Evolutionary conservation across 2,888 invertebrate species (phyloP), one percentile per base, ranked within the genome.

Genomic region (Xanthia togata): DNA sequence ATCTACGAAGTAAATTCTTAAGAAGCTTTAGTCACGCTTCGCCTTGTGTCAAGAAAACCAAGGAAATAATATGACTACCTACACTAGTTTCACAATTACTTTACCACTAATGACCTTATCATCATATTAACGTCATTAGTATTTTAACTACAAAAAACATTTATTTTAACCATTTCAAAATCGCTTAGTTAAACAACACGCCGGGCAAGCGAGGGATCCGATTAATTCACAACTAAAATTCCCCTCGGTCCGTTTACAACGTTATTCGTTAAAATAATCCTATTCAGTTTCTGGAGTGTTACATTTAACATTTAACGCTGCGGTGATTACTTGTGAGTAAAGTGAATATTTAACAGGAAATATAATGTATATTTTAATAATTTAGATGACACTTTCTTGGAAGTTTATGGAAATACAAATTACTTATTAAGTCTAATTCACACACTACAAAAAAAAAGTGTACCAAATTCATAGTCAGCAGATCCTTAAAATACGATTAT

Each of bases 181-280:
- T 47, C 35, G 44, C 53, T 78, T 63, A 57, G 41, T 69, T 69
- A 60, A 59, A 65, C 50, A 62, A 70, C 26, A 55, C 47, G 38
- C 11, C 35, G 35, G 35, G 38, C 59, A 50, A 70, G 53, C 73
- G 55, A n/a, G 64, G 26, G 57, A 71, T 60, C 47, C 47, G 62
- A 77, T 83, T 80, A 75, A 78, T 76, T 84, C 75, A 38, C 69
- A 72, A 73, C 78, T 78, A 70, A 81, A 78, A 81, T 63, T 73
- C 75, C 84, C 78, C 8, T 41, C 26, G 76, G 75, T n/a, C 55
- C 53, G 63, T 59, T 78, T 73, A 73, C 38, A 65, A 62, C n/a
- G 35, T 67, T 73, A 73, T 78, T 78, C 64, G 67, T 78, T 78
- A 65, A 70, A 78, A 81, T 81, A 83, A 79, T 70, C 65, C 47